These are phyloP conservation scores for Telenomus remus DNA, from an alignment of 1,140 invertebrate genomes.

Conservation along the genomic window DNA sequence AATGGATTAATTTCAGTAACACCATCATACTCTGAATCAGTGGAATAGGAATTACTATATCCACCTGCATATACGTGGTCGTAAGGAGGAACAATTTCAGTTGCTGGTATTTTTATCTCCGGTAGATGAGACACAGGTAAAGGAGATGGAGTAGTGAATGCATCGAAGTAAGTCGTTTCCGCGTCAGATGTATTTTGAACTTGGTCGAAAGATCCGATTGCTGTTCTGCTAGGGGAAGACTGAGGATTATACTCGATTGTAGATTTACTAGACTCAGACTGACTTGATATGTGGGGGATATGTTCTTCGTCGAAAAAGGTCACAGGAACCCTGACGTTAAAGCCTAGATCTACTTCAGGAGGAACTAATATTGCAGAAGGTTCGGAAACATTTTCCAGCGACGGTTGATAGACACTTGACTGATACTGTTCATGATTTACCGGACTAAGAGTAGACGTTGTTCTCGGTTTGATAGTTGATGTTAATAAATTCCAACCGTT, in stretches of 20 bases:
- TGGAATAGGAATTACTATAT: slow-evolving; percentile 30
- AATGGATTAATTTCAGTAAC: slow-evolving; percentile 11
- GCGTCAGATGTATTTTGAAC: slow-evolving; percentile 8
- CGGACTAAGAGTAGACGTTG: slow-evolving; percentile 11
- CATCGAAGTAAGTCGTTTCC: background rate
- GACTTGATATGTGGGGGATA: too few relatives aligned
- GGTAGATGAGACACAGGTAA: slow-evolving; percentile 50
- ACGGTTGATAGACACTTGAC: slow-evolving; percentile 7
- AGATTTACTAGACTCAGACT: slow-evolving; percentile 24
- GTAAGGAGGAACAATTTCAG: slow-evolving; percentile 57
- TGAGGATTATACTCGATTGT: slow-evolving; percentile 38
- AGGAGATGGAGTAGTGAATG: slow-evolving; percentile 39
- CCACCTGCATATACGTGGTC: slow-evolving; percentile 48
- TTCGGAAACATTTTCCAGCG: slow-evolving; percentile 10
- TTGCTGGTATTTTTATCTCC: slow-evolving; percentile 43
- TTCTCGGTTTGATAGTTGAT: slow-evolving; percentile 14
- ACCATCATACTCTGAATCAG: background rate
- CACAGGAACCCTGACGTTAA: slow-evolving; percentile 59
- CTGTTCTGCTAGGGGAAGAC: slow-evolving; percentile 22
- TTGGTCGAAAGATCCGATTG: slow-evolving; percentile 5
- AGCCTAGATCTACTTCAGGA: slow-evolving; percentile 47
- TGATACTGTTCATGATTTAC: slow-evolving; percentile 8
- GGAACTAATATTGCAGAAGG: slow-evolving; percentile 37
- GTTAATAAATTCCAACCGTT: slow-evolving; percentile 25
- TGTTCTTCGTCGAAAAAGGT: slow-evolving; percentile 4